These are phyloP conservation scores for Nymphicus hollandicus DNA, from an alignment of 2,113 vertebrate genomes.

Conservation along the genomic window DNA sequence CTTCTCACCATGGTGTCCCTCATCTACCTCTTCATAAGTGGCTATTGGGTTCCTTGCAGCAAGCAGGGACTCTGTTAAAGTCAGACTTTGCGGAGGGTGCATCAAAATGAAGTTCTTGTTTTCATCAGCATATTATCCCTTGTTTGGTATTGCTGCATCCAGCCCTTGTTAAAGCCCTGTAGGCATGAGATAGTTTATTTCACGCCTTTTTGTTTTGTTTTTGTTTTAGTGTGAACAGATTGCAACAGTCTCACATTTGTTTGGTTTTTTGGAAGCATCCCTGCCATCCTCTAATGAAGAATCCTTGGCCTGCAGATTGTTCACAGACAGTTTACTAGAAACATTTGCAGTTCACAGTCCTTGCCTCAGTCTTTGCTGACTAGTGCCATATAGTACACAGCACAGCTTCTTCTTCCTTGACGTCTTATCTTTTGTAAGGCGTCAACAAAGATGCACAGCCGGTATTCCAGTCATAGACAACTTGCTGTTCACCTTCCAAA, in stretches of 20 bases:
- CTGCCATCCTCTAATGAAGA: neutral
- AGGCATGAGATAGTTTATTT: neutral
- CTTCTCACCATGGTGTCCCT: neutral
- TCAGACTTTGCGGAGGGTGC: neutral
- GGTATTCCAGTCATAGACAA: neutral
- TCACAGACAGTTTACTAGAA: neutral
- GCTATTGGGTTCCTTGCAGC: neutral
- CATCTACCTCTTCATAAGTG: neutral
- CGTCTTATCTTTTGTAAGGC: neutral
- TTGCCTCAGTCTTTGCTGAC: neutral
- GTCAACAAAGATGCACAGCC: neutral
- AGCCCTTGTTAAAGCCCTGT: neutral
- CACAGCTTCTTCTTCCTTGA: neutral
- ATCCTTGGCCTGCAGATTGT: neutral
- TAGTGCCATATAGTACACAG: neutral
- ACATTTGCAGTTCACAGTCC: neutral
- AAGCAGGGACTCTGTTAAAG: neutral
- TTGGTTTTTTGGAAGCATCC: constrained; percentile 9
- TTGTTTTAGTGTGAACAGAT: constrained; percentile 6
- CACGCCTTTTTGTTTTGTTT: neutral
- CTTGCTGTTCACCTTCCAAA: neutral
- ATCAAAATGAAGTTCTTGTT: neutral
- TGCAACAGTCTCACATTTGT: neutral
- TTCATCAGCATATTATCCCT: neutral
- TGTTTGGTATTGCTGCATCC: neutral